Evolutionary conservation across 1,140 invertebrate species (phyloP).

Genomic region (Dryas iulia): DNA sequence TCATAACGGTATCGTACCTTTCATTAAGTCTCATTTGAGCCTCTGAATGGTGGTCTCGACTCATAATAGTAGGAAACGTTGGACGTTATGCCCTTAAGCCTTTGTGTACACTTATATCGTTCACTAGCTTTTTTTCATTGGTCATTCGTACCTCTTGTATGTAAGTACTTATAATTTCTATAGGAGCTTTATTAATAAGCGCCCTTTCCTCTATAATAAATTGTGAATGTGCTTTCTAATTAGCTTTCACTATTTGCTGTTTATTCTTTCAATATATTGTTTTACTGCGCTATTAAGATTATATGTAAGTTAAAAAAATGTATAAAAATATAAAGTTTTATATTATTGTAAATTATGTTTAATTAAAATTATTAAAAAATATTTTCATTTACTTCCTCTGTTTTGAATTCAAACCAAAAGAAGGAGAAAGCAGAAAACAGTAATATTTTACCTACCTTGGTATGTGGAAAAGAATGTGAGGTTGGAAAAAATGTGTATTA

Average conservation of each 20-base stretch:
- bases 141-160: constrained; percentile 50
- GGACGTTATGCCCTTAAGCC: constrained; percentile 61
- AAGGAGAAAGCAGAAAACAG: no score
- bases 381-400: no score
- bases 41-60: constrained; percentile 62
- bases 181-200: constrained; percentile 59
- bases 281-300: background rate
- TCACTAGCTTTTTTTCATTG: constrained; percentile 52
- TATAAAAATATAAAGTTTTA: no score
- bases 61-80: constrained; percentile 66
- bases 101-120: constrained; percentile 62
- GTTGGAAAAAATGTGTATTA: no score
- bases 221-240: background rate
- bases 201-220: constrained; percentile 21
- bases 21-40: constrained; percentile 73
- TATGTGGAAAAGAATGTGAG: no score
- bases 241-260: background rate
- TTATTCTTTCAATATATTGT: background rate
- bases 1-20: constrained; percentile 73
- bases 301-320: no score
- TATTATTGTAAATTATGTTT: no score
- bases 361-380: no score
- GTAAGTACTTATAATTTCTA: constrained; percentile 36
- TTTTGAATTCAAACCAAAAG: no score
- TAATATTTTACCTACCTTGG: no score